Conservation (phyloP, 2,797 vertebrate genomes). For the Austrolebias charrua region DNA sequence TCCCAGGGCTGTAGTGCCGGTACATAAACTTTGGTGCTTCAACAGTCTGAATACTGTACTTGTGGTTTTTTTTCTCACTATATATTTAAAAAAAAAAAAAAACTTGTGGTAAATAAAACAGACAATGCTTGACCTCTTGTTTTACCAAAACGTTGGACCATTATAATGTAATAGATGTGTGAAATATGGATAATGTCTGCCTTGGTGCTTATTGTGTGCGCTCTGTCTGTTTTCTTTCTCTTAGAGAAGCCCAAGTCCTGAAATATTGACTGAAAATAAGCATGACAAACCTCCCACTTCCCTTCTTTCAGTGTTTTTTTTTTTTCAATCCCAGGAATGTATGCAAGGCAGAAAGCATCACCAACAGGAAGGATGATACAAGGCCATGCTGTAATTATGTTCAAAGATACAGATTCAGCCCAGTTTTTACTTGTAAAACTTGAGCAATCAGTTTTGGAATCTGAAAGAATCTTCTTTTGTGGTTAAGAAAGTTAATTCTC, state of each 20-base stretch:
- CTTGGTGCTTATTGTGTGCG: constrained; percentile 31
- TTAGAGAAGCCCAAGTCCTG: constrained; percentile 54
- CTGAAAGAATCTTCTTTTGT: constrained; percentile 71
- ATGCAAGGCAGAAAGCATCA: constrained; percentile 63
- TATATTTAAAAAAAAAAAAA: constrained; percentile 51
- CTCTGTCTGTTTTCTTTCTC: constrained; percentile 47
- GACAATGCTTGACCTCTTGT: constrained; percentile 51
- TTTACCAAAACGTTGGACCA: constrained; percentile 50
- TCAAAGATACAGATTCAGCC: constrained; percentile 76
- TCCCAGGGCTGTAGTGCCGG: no score
- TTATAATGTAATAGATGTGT: constrained; percentile 51
- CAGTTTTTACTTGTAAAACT: constrained; percentile 77
- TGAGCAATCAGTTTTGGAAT: constrained; percentile 73
- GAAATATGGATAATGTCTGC: constrained; percentile 54
- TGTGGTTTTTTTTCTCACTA: constrained; percentile 69
- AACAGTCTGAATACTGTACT: constrained; percentile 67
- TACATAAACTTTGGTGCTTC: constrained; percentile 73
- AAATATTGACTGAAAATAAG: constrained; percentile 68
- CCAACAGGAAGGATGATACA: constrained; percentile 79
- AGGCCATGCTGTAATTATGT: constrained; percentile 77
- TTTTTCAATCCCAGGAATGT: constrained; percentile 70
- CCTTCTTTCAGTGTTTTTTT: constrained; percentile 62
- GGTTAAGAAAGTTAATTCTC: no score
- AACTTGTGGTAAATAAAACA: constrained; percentile 71
- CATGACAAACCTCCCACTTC: constrained; percentile 67